Base-by-base conservation (phyloP, 2,113 vertebrate species). In the Hippocampus mohnikei region DNA sequence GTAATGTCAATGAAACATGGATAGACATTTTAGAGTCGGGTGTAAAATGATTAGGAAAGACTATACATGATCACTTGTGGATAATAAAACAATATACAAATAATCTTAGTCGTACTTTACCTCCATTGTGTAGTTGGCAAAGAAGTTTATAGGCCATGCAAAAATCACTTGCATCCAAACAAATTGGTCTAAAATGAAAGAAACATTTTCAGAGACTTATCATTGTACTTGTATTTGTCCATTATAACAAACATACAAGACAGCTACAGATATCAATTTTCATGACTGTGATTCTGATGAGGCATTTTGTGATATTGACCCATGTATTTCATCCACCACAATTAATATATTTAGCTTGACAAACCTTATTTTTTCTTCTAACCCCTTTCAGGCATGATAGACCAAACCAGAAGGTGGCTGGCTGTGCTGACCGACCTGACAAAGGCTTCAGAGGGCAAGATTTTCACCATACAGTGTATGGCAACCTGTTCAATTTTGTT, bases 361-460 rank as follows among this genome's bases (percentile, higher is more conserved):
- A 8, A 23, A 61, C 16, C 1, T 37, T 20, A n/a, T 6, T n/a
- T 23, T 3, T 56, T 13, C 50, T 1, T 42, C 59, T 29, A 7
- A 11, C 11, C 1, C 20, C 46, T 81, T 81, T 64, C 71, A 84
- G 85, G 72, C 44, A n/a, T 46, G 2, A 76, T 63, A 27, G n/a
- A 50, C 46, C 7, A 27, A 76, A 59, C 42, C 23, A 27, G 41
- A 67, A 59, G 42, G 21, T 67, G 58, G n/a, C 1, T 33, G 18
- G n/a, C 1, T 33, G 20, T 64, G n/a, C 46, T 52, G 76, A 58
- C 61, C 2, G 29, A 25, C 21, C 41, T 66, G 20, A 69, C 23
- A 7, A 40, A 74, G 9, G 55, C 67, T 66, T 50, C 8, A 55
- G 21, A 55, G 52, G 16, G 58, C 58, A 20, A 5, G 4, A 60